These are phyloP conservation scores for Junonia oenone DNA, from an alignment of 2,888 invertebrate species.

Conservation along the genomic window DNA sequence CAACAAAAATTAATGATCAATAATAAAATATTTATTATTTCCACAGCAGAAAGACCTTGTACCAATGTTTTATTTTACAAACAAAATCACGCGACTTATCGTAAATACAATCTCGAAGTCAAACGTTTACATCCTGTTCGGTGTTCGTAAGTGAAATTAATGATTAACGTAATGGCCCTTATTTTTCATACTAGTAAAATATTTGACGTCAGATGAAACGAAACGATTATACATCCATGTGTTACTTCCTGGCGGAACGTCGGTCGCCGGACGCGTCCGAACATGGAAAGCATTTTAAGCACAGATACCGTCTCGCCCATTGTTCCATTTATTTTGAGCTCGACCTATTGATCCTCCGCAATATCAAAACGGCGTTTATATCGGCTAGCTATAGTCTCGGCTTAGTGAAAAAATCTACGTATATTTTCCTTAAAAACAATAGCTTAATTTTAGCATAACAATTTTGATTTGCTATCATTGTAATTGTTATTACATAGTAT, in stretches of 20 bases:
- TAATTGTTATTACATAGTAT: too few species aligned
- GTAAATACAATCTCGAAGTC: conserved; percentile 19
- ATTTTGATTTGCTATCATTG: too few species aligned
- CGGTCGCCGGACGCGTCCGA: conserved; percentile 59
- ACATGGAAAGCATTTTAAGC: conserved; percentile 79
- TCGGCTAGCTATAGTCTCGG: conserved; percentile 8
- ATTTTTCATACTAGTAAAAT: conserved; percentile 35
- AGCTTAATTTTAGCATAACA: too few species aligned
- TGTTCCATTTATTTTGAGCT: conserved; percentile 67
- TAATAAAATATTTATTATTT: too few species aligned
- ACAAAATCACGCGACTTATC: conserved; percentile 5
- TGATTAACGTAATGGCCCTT: conserved; percentile 40
- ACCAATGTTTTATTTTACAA: conserved; percentile 1
- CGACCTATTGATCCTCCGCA: conserved; percentile 48
- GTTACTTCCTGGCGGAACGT: conserved; percentile 54
- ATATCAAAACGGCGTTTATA: conserved; percentile 19
- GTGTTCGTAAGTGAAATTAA: conserved; percentile 63
- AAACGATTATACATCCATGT: conserved; percentile 43
- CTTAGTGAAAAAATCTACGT: background rate
- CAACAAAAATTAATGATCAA: too few species aligned
- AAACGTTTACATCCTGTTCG: conserved; percentile 52
- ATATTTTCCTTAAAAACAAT: background rate
- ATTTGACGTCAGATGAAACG: conserved; percentile 21
- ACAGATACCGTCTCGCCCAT: conserved; percentile 54
- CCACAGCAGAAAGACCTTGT: conserved; percentile 4